Percentiles rank a stretch among this genome's conserved stretches.
Evolutionary conservation across 1,140 invertebrate genomes (phyloP).

Genomic region (Mactra quadrangularis): DNA sequence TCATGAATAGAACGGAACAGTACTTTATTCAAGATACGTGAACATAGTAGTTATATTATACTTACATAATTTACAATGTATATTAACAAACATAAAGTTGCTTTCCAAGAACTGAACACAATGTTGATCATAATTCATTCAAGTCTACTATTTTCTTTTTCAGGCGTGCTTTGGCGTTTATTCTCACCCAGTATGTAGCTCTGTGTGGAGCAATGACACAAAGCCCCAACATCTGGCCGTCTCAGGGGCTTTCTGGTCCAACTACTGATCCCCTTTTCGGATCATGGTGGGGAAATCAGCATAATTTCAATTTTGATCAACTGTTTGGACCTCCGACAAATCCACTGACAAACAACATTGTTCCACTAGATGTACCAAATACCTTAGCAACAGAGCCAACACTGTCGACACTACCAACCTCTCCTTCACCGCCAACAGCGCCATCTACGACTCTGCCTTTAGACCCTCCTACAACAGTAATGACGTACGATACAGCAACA

Average conservation of each 20-base stretch:
- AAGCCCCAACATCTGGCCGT: not conserved
- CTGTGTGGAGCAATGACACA: slow-evolving; percentile 17
- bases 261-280: slow-evolving; percentile 8
- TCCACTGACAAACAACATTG: not conserved
- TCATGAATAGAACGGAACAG: too few species aligned
- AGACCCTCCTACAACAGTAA: too few species aligned
- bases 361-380: not conserved
- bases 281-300: slow-evolving; percentile 5
- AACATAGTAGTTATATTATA: too few species aligned
- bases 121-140: too few species aligned
- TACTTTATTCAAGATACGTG: too few species aligned
- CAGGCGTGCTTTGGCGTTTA: not conserved
- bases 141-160: slow-evolving; percentile 2
- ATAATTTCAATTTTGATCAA: not conserved
- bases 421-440: not conserved
- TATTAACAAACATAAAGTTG: too few species aligned
- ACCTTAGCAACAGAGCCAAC: not conserved
- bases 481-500: not conserved
- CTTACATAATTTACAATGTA: too few species aligned
- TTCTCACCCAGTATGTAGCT: slow-evolving; percentile 31
- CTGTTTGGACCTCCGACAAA: not conserved
- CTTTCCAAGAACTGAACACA: too few species aligned
- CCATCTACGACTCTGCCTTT: too few species aligned
- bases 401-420: not conserved
- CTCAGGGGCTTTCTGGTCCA: too few species aligned